Conservation (phyloP, 2,888 invertebrate species). For the Anarsia innoxiella region DNA sequence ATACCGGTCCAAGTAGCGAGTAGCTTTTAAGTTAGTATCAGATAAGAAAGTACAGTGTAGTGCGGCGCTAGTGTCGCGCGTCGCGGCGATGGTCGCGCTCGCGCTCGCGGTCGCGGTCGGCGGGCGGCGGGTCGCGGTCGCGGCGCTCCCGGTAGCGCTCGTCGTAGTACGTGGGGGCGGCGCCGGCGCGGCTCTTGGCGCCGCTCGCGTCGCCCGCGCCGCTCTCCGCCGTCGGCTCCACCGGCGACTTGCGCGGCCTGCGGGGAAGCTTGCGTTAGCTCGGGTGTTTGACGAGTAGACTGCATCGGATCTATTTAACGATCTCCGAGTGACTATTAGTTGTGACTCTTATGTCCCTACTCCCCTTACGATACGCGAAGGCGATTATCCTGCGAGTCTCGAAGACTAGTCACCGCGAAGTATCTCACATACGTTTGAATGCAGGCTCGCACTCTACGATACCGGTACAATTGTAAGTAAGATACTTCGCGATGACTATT, state of each 20-base stretch:
- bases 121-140: conserved; percentile 76
- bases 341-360: too few species aligned
- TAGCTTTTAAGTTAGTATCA: too few species aligned
- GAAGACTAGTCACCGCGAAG: too few species aligned
- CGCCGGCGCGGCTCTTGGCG: conserved; percentile 72
- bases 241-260: conserved; percentile 78
- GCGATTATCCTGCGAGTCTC: too few species aligned
- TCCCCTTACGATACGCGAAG: too few species aligned
- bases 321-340: too few species aligned
- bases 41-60: not conserved
- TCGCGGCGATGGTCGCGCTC: conserved; percentile 61
- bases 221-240: conserved; percentile 65
- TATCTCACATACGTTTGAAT: too few species aligned
- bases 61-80: conserved; percentile 32
- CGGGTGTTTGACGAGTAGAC: too few species aligned
- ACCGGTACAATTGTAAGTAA: too few species aligned
- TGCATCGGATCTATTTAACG: too few species aligned
- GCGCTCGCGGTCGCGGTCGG: conserved; percentile 70
- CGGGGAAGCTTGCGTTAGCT: not conserved
- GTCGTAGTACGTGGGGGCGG: conserved; percentile 86
- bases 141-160: conserved; percentile 85
- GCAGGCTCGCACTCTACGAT: too few species aligned
- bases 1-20: not conserved
- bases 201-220: conserved; percentile 60
- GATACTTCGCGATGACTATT: too few species aligned